Evolutionary conservation across 2,797 vertebrate species (phyloP), one percentile per base, ranked within the genome.

Genomic region (Gambelia wislizenii): DNA sequence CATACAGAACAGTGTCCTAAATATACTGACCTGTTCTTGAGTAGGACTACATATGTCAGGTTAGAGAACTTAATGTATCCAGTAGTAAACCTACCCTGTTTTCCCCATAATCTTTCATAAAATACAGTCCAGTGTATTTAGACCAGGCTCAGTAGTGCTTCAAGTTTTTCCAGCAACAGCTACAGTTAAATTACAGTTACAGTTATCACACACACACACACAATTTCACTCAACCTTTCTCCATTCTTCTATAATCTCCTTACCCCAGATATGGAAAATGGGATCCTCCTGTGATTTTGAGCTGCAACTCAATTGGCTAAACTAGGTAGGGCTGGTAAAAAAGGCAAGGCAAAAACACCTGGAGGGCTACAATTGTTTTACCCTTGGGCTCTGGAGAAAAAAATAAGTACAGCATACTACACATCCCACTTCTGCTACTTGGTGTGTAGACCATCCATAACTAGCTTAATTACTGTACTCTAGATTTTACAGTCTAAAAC

Each of bases 1-100:
- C 36, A 74, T 30, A 89, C 36, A 47, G 1, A 2, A 59, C 36
- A 42, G 2, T 12, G 61, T 36, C 3, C 69, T 7, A 22, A 44
- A 10, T 88, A 25, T 70, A 86, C 1, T 27, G 30, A 0, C 39
- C 30, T 87, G 4, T 0, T 77, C 72, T 75, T 70, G 5, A 64
- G 76, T 61, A 52, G n/a, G n/a, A n/a, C n/a, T n/a, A 61, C 3
- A 36, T 47, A 84, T 13, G 64, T 1, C 6, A 36, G 27, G 77
- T 16, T 59, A 88, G 69, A 22, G 59, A 27, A 13, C 39, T 39
- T 84, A 86, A 81, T 3, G 0, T 79, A n/a, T 7, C 1, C 2
- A 2, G 0, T 0, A 30, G 13, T 25, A 74, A 74, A 39, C 14
- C 13, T n/a, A 7, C 22, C 20, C 7, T n/a, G 61, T 7, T 39